Evolutionary conservation across 2,113 vertebrate species (phyloP).

Genomic region (Salvelinus namaycush): DNA sequence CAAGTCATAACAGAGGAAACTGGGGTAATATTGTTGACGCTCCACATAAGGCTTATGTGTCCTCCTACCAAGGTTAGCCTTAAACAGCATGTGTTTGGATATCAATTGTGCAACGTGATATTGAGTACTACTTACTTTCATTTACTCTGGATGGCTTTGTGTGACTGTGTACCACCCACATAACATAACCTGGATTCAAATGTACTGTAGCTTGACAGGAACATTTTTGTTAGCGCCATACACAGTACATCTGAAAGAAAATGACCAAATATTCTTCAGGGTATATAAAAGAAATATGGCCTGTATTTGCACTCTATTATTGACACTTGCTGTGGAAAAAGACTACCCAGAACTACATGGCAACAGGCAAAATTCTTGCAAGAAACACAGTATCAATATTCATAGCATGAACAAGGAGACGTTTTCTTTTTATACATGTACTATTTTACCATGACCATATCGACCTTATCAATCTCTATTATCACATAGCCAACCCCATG

Average conservation of each 20-base stretch:
- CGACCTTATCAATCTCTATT: background rate
- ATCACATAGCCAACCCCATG: slow-evolving; percentile 7
- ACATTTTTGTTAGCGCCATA: background rate
- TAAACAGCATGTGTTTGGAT: background rate
- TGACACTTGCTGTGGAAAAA: background rate
- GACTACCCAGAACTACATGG: slow-evolving; percentile 31
- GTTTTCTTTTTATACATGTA: no score
- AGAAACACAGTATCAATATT: background rate
- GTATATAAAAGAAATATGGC: background rate
- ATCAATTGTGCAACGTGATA: background rate
- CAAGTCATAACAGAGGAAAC: slow-evolving; percentile 3
- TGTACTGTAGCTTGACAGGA: background rate
- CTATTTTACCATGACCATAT: background rate
- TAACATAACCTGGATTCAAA: slow-evolving; percentile 46
- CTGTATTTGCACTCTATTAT: background rate
- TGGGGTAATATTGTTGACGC: slow-evolving; percentile 31
- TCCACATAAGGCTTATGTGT: slow-evolving; percentile 4
- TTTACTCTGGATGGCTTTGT: slow-evolving; percentile 43
- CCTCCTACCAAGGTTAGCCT: background rate
- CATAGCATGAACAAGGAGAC: background rate
- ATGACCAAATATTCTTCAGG: background rate
- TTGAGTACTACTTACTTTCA: slow-evolving; percentile 24
- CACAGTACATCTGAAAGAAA: background rate
- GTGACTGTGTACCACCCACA: slow-evolving; percentile 29
- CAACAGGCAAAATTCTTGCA: slow-evolving; percentile 9